Conservation (phyloP, 2,113 vertebrate species). For the Thinocorus orbignyianus region DNA sequence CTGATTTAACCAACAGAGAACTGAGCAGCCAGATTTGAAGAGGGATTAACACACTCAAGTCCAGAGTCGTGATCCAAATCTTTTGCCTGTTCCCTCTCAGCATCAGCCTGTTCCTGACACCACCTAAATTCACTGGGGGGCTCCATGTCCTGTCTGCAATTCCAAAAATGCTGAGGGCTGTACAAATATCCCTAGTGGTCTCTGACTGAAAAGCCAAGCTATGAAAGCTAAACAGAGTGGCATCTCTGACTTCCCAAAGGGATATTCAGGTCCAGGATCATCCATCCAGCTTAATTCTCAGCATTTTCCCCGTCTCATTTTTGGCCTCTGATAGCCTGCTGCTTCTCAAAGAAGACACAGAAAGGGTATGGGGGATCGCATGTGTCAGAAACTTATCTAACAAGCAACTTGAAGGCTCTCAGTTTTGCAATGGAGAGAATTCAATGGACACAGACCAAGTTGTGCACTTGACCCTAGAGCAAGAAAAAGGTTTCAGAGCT, state of each 20-base stretch:
- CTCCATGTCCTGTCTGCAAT: fast-evolving
- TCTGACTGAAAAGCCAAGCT: not conserved
- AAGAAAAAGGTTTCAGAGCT: not conserved
- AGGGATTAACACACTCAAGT: not conserved
- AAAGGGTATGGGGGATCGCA: not conserved
- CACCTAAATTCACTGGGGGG: not conserved
- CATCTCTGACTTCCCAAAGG: not conserved
- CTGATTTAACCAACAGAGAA: not conserved
- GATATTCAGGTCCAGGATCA: not conserved
- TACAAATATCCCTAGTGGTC: not conserved
- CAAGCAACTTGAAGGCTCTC: not conserved
- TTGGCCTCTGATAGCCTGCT: not conserved
- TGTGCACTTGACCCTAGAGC: not conserved
- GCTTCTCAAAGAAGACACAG: not conserved
- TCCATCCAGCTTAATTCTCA: not conserved
- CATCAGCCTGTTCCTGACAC: not conserved
- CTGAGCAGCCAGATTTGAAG: not conserved
- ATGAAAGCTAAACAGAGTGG: not conserved
- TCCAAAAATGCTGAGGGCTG: not conserved
- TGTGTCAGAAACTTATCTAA: not conserved
- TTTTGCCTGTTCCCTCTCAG: not conserved
- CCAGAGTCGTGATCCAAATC: not conserved
- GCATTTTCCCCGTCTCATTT: not conserved
- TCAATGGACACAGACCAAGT: not conserved
- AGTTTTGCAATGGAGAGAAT: not conserved